Percentiles rank a stretch among this genome's conserved stretches.
Evolutionary conservation across 2,888 invertebrate genomes (phyloP).

Genomic region (Tetragonula carbonaria): DNA sequence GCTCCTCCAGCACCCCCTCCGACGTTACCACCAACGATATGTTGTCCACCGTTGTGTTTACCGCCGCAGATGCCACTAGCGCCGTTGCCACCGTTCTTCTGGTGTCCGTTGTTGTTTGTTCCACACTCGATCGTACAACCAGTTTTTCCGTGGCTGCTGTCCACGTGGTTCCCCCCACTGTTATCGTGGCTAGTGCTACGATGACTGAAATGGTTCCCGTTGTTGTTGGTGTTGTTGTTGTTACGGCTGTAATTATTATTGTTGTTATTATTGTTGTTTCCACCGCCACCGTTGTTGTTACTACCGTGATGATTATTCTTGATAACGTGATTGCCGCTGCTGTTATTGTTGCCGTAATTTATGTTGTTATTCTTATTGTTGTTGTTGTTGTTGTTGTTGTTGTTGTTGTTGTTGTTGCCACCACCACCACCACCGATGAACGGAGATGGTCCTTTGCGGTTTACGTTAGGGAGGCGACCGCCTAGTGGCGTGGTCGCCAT

Average conservation of each 20-base stretch:
- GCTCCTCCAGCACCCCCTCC: slow-evolving; percentile 24
- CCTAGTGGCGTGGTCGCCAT: slow-evolving; percentile 84
- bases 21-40: slow-evolving; percentile 12
- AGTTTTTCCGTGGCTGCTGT: not conserved
- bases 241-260: not conserved
- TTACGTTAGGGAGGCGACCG: slow-evolving; percentile 83
- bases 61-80: slow-evolving; percentile 7
- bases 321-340: slow-evolving; percentile 14
- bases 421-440: slow-evolving; percentile 75
- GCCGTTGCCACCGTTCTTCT: slow-evolving; percentile 10
- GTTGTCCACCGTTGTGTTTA: slow-evolving; percentile 30
- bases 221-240: slow-evolving; percentile 20
- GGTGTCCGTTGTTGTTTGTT: slow-evolving; percentile 1
- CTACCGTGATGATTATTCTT: slow-evolving; percentile 18
- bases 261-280: not conserved
- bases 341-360: slow-evolving; percentile 46
- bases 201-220: slow-evolving; percentile 17
- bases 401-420: slow-evolving; percentile 45
- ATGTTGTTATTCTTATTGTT: slow-evolving; percentile 52
- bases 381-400: slow-evolving; percentile 48
- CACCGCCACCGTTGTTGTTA: not conserved
- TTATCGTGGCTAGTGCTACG: slow-evolving; percentile 51
- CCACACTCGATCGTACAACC: slow-evolving; percentile 22
- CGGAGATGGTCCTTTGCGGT: slow-evolving; percentile 82
- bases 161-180: not conserved